These are phyloP conservation scores for Terrapene triunguis DNA, from an alignment of 2,113 vertebrate genomes.

Conservation along the genomic window DNA sequence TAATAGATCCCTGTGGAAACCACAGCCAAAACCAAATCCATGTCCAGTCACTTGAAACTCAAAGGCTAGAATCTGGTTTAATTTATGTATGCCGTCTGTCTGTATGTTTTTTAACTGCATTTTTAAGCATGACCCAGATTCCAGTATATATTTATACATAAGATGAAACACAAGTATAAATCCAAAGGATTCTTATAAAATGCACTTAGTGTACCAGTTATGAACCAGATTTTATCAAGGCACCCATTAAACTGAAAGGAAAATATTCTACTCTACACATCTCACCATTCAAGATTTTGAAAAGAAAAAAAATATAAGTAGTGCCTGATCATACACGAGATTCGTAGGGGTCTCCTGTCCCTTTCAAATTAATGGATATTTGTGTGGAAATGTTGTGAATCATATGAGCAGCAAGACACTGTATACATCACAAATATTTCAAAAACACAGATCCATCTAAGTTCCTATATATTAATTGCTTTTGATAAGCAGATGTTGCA, in stretches of 20 bases:
- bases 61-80: not conserved
- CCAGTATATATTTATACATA: not conserved
- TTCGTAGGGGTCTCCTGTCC: not conserved
- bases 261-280: not conserved
- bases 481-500: not conserved
- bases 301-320: not conserved
- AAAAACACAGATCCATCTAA: not conserved
- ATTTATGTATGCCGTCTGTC: not conserved
- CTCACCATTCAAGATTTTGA: not conserved
- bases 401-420: not conserved
- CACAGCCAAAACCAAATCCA: no score
- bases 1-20: not conserved
- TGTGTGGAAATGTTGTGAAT: not conserved
- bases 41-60: not conserved
- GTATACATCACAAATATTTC: not conserved
- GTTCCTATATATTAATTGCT: slow-evolving; percentile 8
- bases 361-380: not conserved
- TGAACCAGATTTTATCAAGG: not conserved
- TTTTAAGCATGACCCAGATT: not conserved
- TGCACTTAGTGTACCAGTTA: not conserved
- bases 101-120: not conserved
- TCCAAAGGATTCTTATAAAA: not conserved
- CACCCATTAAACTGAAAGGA: not conserved
- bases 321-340: not conserved
- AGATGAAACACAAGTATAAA: not conserved